Conservation (phyloP, 2,888 invertebrate species). For the Oligia strigilis region DNA sequence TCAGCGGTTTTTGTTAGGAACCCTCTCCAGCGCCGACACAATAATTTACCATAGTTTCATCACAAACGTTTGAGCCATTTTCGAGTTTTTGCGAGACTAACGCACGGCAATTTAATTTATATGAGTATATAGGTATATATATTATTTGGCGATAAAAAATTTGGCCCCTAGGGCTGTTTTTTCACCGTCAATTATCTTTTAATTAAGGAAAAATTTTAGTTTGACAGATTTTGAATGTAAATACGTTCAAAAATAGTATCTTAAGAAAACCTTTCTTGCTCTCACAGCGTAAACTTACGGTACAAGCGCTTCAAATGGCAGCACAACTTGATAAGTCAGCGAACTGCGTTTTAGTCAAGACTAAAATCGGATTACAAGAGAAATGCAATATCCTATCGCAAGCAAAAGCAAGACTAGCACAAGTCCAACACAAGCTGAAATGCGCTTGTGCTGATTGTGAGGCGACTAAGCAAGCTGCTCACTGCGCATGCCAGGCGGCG, state of each 20-base stretch:
- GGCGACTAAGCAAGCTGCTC: constrained; percentile 92
- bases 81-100: not conserved
- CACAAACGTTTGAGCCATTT: not conserved
- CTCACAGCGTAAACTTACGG: constrained; percentile 84
- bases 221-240: not conserved
- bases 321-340: constrained; percentile 92
- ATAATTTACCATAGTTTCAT: not conserved
- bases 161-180: not conserved
- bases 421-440: constrained; percentile 91
- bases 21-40: not conserved
- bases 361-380: constrained; percentile 91
- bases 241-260: not conserved
- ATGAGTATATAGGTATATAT: too few species aligned
- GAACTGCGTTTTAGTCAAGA: constrained; percentile 89
- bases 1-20: not conserved
- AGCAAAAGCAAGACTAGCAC: constrained; percentile 92
- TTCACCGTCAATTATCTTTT: not conserved
- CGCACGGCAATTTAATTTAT: not conserved
- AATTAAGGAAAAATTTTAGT: too few species aligned
- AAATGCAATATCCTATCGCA: constrained; percentile 93
- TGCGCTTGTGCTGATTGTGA: constrained; percentile 91
- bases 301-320: constrained; percentile 85
- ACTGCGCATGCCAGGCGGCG: constrained; percentile 92
- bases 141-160: not conserved
- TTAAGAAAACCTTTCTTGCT: constrained; percentile 11